These are phyloP conservation scores for Leguminivora glycinivorella DNA, from an alignment of 1,140 invertebrate species.

Conservation along the genomic window DNA sequence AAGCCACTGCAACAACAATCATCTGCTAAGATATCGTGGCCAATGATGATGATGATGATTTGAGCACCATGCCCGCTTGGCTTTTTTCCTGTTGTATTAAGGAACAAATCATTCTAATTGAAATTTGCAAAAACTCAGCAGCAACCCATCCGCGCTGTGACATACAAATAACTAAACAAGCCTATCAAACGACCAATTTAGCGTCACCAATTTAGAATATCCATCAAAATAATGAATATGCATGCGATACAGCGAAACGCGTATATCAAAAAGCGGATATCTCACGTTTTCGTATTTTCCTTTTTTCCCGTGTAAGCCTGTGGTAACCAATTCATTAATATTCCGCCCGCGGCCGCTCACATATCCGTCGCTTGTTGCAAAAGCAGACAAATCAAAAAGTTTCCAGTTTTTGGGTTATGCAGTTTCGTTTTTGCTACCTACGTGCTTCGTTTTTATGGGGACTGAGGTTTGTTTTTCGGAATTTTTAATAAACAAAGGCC, in stretches of 20 bases:
- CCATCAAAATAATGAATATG: conserved; percentile 36
- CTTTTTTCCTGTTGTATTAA: not conserved
- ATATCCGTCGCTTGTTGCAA: conserved; percentile 37
- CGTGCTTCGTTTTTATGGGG: conserved; percentile 30
- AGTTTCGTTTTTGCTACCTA: conserved; percentile 32
- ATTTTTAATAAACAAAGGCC: not conserved
- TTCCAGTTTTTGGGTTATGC: conserved; percentile 40
- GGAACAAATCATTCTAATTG: not conserved
- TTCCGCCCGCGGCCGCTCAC: conserved; percentile 35
- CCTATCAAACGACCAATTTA: conserved; percentile 1
- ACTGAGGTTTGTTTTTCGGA: not conserved
- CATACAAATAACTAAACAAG: conserved; percentile 6
- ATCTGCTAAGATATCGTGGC: too few species aligned
- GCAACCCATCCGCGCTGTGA: not conserved
- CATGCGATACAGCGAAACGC: conserved; percentile 30
- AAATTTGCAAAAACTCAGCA: not conserved
- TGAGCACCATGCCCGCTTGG: too few species aligned
- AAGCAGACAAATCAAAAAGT: conserved; percentile 50
- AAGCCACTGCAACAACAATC: too few species aligned
- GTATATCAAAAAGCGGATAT: conserved; percentile 33
- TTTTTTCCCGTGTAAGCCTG: conserved; percentile 30
- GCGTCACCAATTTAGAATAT: conserved; percentile 32
- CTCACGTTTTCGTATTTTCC: conserved; percentile 31
- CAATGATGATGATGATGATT: too few species aligned
- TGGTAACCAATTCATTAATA: conserved; percentile 50